These are phyloP conservation scores for Nyctibius grandis DNA, from an alignment of 2,797 vertebrate species.

Conservation along the genomic window DNA sequence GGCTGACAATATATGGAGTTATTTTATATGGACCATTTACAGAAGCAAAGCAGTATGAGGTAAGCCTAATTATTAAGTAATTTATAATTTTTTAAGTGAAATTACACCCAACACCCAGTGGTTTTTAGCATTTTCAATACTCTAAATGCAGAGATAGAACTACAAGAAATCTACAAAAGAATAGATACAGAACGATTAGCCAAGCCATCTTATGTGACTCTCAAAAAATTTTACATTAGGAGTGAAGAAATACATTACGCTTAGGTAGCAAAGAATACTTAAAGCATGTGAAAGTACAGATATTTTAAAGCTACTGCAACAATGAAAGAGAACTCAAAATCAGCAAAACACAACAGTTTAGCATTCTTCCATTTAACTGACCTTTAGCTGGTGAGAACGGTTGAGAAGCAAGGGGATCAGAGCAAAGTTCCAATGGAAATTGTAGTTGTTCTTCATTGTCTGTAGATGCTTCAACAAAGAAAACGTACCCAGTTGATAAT, in stretches of 20 bases:
- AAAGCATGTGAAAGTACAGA: neutral
- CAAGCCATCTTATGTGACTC: neutral
- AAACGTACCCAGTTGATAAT: neutral
- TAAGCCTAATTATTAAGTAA: neutral
- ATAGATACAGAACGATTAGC: neutral
- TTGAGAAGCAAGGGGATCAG: constrained; percentile 80
- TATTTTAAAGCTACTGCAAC: neutral
- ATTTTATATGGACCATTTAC: neutral
- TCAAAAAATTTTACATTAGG: neutral
- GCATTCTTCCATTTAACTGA: constrained; percentile 51
- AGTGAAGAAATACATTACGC: neutral
- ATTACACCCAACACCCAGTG: neutral
- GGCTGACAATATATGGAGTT: neutral
- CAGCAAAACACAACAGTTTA: neutral
- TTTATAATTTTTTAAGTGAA: neutral
- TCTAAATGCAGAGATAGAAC: neutral
- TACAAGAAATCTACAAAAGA: neutral
- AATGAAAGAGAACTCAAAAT: neutral
- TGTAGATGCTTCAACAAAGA: constrained; percentile 73
- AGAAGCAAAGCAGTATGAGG: neutral
- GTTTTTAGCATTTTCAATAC: neutral
- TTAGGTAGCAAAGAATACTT: neutral
- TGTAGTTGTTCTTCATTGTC: constrained; percentile 95
- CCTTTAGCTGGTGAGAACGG: constrained; percentile 83
- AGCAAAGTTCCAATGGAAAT: constrained; percentile 90